Conservation (phyloP, 2,797 vertebrate species). For the Craterocephalus amniculus region DNA sequence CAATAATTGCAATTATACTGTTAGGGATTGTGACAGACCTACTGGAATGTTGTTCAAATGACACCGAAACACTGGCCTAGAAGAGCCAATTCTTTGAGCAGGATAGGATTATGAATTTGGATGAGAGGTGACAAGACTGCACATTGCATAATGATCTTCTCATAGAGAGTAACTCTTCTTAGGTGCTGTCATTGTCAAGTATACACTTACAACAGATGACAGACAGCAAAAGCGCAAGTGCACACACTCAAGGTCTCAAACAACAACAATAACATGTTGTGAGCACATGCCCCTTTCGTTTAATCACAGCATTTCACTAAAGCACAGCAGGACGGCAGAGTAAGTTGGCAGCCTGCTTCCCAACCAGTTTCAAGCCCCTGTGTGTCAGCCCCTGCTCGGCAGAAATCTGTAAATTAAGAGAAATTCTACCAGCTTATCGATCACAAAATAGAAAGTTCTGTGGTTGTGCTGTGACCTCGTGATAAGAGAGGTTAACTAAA, state of each 20-base stretch:
- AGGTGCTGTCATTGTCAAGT: constrained; percentile 8
- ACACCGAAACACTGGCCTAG: not conserved
- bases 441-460: constrained; percentile 18
- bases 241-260: constrained; percentile 28
- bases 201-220: constrained; percentile 30
- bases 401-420: constrained; percentile 24
- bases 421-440: constrained; percentile 8
- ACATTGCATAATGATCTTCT: constrained; percentile 8
- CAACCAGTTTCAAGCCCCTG: constrained; percentile 20
- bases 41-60: not conserved
- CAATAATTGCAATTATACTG: not conserved
- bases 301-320: constrained; percentile 58
- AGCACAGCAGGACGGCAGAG: constrained; percentile 45
- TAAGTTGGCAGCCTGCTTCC: constrained; percentile 44
- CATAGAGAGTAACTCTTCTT: constrained; percentile 13
- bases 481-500: not conserved
- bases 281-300: constrained; percentile 50
- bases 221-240: constrained; percentile 33
- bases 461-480: constrained; percentile 2
- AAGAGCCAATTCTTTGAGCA: constrained; percentile 7
- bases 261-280: constrained; percentile 54
- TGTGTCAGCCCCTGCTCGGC: constrained; percentile 22
- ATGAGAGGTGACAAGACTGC: constrained; percentile 8
- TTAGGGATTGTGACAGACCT: not conserved
- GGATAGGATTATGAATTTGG: not conserved